A percentile compares a stretch with the other conserved stretches of the same genome.
Conservation (phyloP, 37 sponge, comb jelly and placozoan genomes). For the Chondrilla cf. caribensis region DNA sequence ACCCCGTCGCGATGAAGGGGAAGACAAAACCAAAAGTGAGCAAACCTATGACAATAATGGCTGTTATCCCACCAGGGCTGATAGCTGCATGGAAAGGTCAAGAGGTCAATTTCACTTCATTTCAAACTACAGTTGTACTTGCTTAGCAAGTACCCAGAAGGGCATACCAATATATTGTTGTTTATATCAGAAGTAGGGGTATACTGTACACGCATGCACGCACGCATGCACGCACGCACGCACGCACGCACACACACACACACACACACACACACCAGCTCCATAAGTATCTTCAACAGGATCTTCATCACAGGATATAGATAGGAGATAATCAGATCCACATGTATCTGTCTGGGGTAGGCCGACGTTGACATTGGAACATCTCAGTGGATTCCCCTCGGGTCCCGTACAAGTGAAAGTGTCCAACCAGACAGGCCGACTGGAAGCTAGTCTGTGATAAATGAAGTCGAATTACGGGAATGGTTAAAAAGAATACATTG, state of each 20-base stretch:
- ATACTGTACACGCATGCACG: too few species aligned
- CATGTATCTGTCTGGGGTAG: neutral
- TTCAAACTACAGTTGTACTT: neutral
- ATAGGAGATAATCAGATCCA: neutral
- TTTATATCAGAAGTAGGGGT: too few species aligned
- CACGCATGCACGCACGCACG: too few species aligned
- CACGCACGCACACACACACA: too few species aligned
- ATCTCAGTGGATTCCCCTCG: neutral
- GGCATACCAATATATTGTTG: too few species aligned
- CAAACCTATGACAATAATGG: slow-evolving; percentile 6
- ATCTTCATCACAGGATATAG: neutral
- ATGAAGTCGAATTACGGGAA: neutral
- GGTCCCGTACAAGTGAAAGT: neutral
- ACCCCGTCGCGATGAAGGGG: neutral
- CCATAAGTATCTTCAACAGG: too few species aligned
- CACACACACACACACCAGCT: too few species aligned
- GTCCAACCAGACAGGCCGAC: neutral
- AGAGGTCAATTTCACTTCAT: neutral
- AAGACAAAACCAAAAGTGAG: slow-evolving; percentile 13
- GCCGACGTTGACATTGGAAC: neutral
- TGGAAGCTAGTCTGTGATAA: neutral
- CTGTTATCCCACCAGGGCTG: slow-evolving; percentile 14
- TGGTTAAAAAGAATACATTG: too few species aligned
- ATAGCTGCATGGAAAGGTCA: neutral
- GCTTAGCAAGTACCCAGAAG: too few species aligned